phyloP scores from a whole-genome alignment of 2,888 invertebrate species.

The Trileptium ribeirensis region DNA sequence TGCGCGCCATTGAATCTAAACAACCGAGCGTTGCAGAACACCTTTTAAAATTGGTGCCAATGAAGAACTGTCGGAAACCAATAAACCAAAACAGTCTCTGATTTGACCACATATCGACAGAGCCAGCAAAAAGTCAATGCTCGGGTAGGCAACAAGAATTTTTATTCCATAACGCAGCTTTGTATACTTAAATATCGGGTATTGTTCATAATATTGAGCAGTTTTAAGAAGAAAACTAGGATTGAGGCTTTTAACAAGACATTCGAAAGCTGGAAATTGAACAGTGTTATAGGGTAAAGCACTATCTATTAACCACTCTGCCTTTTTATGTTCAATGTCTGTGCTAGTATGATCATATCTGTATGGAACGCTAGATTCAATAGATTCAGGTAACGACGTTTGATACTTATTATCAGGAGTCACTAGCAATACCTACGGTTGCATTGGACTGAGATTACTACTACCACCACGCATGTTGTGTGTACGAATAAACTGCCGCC shows the following conservation, averaged over 20 bases:
- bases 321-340: not conserved
- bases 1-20: not conserved
- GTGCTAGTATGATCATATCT: not conserved
- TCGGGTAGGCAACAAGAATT: not conserved
- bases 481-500: no score
- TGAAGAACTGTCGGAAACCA: not conserved
- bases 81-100: not conserved
- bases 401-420: no score
- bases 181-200: no score
- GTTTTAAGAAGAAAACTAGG: not conserved
- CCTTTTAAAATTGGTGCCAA: not conserved
- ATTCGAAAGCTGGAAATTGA: not conserved
- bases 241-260: not conserved
- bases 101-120: not conserved
- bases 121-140: not conserved
- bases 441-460: no score
- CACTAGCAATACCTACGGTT: no score
- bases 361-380: not conserved
- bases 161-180: not conserved
- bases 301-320: not conserved
- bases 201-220: not conserved
- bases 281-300: not conserved
- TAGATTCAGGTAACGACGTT: not conserved
- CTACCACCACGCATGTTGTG: no score
- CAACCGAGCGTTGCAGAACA: not conserved